Base-by-base conservation (phyloP, 2,797 vertebrate genomes). In the Synanceia verrucosa region DNA sequence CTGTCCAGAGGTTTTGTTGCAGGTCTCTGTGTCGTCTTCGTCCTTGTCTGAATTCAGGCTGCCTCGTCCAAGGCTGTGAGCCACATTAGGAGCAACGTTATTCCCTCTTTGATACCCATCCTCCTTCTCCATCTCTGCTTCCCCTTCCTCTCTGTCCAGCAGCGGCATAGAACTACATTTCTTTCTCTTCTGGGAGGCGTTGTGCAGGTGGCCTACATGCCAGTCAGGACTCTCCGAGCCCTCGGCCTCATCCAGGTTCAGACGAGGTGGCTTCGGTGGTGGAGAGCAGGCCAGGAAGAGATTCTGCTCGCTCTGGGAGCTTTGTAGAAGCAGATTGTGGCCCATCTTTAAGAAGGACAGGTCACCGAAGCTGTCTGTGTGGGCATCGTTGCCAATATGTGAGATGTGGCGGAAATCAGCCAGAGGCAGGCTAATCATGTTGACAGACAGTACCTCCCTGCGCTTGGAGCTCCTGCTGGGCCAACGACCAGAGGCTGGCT, bases 191-290 rank as follows among this genome's bases (percentile, higher is more conserved):
- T 93, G 86, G 11, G 63, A 29, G 24, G 72, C 74, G 1, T 72
- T 81, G 76, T 51, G 11, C 28, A 48, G 69, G 6, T 9, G 48
- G 65, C 88, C 82, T 29, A 59, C 64, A 33, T 50, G 11, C 86
- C 76, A 67, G 63, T 85, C 67, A 0, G 73, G 87, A 72, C 86
- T 93, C 84, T 94, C 88, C 61, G 92, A 70, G 76, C 91, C 85
- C 75, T 95, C 90, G 0, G 50, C 37, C 33, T 84, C 95, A 21
- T 96, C 94, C 76, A 95, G 82, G 90, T 96, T 97, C 39, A 98
- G 91, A 9, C 97, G 96, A 0, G 97, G 97, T 1, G 97, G 97
- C 73, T 99, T 99, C 21, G 97, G 97, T 1, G 97, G 97, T 0
- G 96, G 91, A 0, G 88, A 90, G 83, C 95, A 94, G 65, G 93